phyloP scores from a whole-genome alignment of 2,113 vertebrate species.

The Microtus pennsylvanicus region DNA sequence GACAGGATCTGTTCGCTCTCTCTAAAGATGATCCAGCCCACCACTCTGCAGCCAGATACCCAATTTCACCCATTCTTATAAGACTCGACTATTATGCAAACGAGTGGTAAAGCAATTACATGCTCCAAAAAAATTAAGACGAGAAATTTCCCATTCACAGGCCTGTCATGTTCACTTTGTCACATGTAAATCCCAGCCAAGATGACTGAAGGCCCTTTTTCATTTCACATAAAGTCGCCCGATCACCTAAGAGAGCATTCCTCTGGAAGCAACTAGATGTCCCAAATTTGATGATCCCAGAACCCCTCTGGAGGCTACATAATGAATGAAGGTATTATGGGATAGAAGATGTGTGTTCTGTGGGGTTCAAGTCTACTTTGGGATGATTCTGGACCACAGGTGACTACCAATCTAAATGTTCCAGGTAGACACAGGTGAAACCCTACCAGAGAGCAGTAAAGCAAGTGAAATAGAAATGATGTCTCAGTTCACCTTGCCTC shows the following conservation, averaged over 20 bases:
- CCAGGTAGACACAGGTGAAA: neutral
- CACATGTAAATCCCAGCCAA: conserved; percentile 65
- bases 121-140: conserved; percentile 71
- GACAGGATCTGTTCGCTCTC: neutral
- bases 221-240: conserved; percentile 41
- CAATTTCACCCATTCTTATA: conserved; percentile 59
- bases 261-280: neutral
- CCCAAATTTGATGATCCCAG: neutral
- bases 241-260: neutral
- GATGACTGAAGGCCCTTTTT: conserved; percentile 56
- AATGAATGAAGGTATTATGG: neutral
- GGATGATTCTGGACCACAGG: neutral
- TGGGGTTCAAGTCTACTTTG: neutral
- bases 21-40: conserved; percentile 14
- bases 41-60: conserved; percentile 24
- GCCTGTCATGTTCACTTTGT: conserved; percentile 67
- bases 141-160: conserved; percentile 69
- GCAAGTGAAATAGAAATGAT: neutral
- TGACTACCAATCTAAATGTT: neutral
- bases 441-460: neutral
- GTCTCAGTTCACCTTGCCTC: neutral
- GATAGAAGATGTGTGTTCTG: neutral
- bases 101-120: conserved; percentile 68
- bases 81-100: conserved; percentile 74
- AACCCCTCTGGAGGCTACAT: neutral